Base-by-base conservation (phyloP, 2,888 invertebrate genomes). In the Odontocolon sp. region DNA sequence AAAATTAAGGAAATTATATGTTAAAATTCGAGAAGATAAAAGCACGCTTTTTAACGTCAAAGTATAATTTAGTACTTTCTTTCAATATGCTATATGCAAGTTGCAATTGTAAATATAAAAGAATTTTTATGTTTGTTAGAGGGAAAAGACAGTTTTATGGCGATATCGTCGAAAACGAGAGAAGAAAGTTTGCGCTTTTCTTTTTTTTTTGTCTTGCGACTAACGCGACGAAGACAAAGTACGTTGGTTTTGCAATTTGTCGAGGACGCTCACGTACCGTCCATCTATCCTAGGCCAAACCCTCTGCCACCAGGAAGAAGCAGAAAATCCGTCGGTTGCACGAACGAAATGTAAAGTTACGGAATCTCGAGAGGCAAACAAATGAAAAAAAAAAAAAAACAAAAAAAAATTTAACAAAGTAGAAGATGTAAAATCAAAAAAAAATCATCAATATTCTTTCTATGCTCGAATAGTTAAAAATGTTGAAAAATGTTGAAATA, bases 201-300 rank as follows among this genome's bases (percentile, higher is more conserved):
- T n/a, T n/a, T n/a, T n/a, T n/a, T n/a, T n/a, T n/a, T n/a, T n/a
- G n/a, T 52, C 18, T 33, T 9, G 52, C 31, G 31, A 50, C 6
- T 11, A 2, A 47, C 68, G 38, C 23, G 38, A 75, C 42, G 47
- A 74, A 68, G 74, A 75, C 74, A 9, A 75, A 75, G 57, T 69
- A 40, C 31, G 11, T 14, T 14, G 45, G 59, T 59, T 18, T 52
- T 21, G 52, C 69, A 75, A 70, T 70, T 75, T 75, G 64, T 69
- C 64, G 57, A 50, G 68, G 31, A 36, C 57, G 31, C 47, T 33
- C 63, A 64, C 69, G 74, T 69, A 69, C 52, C 14, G 47, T 42
- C 50, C 69, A 59, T 70, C 42, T 52, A 59, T 70, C 61, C 50
- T 52, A 8, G 14, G 5, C 36, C 23, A 50, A 63, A 38, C 23